Evolutionary conservation across 2,113 vertebrate genomes (phyloP).

Genomic region (Barnardius zonarius): DNA sequence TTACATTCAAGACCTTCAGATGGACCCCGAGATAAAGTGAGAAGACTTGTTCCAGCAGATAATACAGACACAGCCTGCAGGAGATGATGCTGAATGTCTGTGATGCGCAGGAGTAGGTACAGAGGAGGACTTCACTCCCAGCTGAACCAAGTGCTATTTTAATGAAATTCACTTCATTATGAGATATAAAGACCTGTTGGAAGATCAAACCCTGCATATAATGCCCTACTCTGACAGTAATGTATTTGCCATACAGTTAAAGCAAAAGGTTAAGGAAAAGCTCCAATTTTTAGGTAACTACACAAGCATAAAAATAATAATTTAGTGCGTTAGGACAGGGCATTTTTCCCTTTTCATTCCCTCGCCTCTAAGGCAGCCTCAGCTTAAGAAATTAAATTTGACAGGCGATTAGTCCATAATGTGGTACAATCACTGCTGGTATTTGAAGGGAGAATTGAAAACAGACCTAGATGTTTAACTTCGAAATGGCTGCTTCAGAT

Average conservation of each 20-base stretch:
- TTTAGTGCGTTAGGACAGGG: conserved; percentile 22
- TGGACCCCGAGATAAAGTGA: background rate
- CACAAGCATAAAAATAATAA: conserved; percentile 42
- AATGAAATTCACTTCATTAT: background rate
- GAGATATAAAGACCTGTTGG: background rate
- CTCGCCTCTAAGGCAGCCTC: conserved; percentile 42
- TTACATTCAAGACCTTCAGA: background rate
- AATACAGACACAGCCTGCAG: background rate
- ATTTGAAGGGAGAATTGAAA: conserved; percentile 64
- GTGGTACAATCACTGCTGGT: conserved; percentile 50
- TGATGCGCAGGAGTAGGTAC: background rate
- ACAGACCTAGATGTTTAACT: conserved; percentile 45
- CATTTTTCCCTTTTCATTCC: conserved; percentile 53
- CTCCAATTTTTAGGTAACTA: conserved; percentile 21
- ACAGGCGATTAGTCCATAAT: conserved; percentile 67
- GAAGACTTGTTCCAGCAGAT: background rate
- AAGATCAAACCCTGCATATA: conserved; percentile 27
- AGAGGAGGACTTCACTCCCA: background rate
- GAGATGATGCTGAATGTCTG: background rate
- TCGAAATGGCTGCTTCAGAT: conserved; percentile 12
- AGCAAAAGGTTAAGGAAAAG: conserved; percentile 29
- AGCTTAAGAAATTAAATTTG: conserved; percentile 71
- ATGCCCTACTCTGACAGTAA: conserved; percentile 20
- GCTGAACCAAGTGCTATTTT: background rate
- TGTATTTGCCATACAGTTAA: conserved; percentile 18